These are phyloP conservation scores for Corvus hawaiiensis DNA, from an alignment of 2,113 vertebrate species.

Conservation along the genomic window DNA sequence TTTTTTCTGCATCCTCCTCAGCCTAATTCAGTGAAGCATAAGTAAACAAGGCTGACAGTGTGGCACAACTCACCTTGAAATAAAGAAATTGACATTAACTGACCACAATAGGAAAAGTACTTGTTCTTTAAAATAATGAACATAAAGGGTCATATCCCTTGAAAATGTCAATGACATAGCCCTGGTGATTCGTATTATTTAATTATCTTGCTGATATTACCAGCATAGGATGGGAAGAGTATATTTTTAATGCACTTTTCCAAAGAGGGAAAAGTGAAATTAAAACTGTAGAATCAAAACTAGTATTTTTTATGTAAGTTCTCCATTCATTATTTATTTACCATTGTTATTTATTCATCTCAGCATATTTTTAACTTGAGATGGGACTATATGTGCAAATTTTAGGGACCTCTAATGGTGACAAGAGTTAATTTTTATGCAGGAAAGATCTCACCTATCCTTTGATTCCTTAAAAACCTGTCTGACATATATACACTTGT, in stretches of 20 bases:
- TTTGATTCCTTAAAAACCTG: not conserved
- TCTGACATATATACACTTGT: not conserved
- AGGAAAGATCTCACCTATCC: not conserved
- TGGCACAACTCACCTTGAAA: slow-evolving; percentile 25
- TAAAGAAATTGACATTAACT: not conserved
- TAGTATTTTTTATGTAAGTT: not conserved
- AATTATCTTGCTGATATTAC: not conserved
- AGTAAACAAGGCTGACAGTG: slow-evolving; percentile 28
- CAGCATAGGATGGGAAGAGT: not conserved
- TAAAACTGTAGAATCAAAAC: not conserved
- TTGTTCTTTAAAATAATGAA: not conserved
- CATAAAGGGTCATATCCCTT: not conserved
- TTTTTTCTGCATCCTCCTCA: not conserved
- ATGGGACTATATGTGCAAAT: not conserved
- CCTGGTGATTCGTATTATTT: fast-evolving
- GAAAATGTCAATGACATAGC: not conserved
- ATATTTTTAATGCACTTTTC: not conserved
- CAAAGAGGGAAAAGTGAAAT: not conserved
- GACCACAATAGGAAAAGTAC: not conserved
- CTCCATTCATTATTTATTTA: not conserved
- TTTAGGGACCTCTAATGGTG: not conserved
- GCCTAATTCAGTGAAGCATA: slow-evolving; percentile 9
- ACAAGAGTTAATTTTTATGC: not conserved
- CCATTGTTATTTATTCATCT: not conserved
- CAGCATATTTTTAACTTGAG: not conserved